Conservation (phyloP, 2,113 vertebrate genomes). For the Fulica atra region DNA sequence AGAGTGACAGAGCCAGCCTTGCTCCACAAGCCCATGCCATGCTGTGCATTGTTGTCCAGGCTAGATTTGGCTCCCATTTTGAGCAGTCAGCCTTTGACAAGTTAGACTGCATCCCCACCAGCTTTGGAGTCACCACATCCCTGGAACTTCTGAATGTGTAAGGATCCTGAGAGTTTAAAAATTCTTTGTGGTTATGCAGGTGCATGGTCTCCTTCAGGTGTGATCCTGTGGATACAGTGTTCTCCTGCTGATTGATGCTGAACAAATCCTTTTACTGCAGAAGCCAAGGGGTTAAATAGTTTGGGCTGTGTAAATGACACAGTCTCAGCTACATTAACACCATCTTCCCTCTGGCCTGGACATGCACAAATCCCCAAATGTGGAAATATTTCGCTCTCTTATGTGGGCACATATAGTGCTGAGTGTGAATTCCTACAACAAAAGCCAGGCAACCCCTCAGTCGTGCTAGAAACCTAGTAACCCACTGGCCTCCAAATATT, state of each 20-base stretch:
- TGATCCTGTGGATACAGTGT: neutral
- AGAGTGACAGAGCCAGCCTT: neutral
- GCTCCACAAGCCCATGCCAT: neutral
- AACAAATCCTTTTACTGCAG: neutral
- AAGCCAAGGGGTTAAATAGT: neutral
- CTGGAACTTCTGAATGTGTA: neutral
- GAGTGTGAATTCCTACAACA: neutral
- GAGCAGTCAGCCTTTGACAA: neutral
- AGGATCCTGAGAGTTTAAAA: neutral
- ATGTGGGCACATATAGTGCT: neutral
- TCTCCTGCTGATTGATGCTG: neutral
- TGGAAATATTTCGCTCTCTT: neutral
- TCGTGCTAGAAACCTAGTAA: neutral
- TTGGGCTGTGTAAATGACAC: neutral
- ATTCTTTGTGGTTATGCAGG: fast-evolving
- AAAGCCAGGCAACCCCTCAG: neutral
- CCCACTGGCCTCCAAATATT: neutral
- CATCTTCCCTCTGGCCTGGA: neutral
- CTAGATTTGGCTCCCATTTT: neutral
- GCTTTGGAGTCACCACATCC: fast-evolving
- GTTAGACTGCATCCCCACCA: neutral
- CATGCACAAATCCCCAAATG: fast-evolving
- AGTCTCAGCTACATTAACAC: neutral
- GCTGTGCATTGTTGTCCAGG: neutral
- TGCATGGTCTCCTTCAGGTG: fast-evolving